Conservation (phyloP, 1,140 invertebrate species). For the Microplitis demolitor region DNA sequence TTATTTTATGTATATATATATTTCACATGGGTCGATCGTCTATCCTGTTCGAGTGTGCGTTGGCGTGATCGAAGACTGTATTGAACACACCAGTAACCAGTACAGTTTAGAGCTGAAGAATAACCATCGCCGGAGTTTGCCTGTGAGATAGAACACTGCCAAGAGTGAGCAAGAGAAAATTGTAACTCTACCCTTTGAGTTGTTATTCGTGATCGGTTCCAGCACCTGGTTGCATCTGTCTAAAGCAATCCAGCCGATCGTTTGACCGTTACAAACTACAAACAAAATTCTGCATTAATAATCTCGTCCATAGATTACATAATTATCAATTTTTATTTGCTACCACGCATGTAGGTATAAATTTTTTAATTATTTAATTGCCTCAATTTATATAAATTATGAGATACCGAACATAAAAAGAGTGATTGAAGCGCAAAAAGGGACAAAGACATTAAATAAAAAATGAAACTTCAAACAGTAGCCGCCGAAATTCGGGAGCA, state of each 20-base stretch:
- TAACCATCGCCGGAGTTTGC: too few species aligned
- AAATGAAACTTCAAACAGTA: conserved; percentile 6
- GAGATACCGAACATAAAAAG: too few species aligned
- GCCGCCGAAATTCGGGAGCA: neutral
- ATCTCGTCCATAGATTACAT: too few species aligned
- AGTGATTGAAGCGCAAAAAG: too few species aligned
- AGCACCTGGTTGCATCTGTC: conserved; percentile 37
- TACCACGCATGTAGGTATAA: too few species aligned
- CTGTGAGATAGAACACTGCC: neutral
- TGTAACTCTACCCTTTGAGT: conserved; percentile 32
- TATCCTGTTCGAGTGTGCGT: neutral
- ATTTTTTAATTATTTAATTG: too few species aligned
- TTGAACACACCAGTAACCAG: neutral
- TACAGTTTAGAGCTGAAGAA: conserved; percentile 3
- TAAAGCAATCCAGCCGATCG: neutral
- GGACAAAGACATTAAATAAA: neutral
- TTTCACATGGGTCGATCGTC: neutral
- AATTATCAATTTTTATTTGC: too few species aligned
- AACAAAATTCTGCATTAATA: too few species aligned
- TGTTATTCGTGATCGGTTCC: conserved; percentile 11
- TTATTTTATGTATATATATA: neutral
- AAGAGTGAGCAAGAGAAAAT: conserved; percentile 28
- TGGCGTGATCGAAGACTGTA: conserved; percentile 5
- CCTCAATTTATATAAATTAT: too few species aligned
- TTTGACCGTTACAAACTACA: neutral